phyloP scores from a whole-genome alignment of 2,113 vertebrate genomes.

The Trachemys scripta region DNA sequence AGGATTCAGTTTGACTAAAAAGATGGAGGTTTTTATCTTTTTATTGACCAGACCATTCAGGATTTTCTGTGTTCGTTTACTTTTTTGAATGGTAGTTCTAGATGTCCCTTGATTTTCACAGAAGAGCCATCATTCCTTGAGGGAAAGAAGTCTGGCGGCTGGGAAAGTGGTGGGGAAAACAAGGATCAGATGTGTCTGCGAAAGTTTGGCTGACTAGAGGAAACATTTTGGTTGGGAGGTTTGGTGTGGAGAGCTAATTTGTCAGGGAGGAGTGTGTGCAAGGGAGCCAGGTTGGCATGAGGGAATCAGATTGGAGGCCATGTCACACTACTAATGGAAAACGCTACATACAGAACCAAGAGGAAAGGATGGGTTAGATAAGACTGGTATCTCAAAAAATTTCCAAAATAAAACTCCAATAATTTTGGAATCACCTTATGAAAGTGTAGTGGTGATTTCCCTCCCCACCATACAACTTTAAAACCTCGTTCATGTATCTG shows the following conservation, averaged over 20 bases:
- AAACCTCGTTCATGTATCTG: no score
- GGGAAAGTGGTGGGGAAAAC: no score
- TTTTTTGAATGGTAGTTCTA: neutral
- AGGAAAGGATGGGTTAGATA: neutral
- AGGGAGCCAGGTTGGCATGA: neutral
- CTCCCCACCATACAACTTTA: no score
- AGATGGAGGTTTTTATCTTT: no score
- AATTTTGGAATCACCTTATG: no score
- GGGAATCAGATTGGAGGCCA: neutral
- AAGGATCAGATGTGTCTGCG: neutral
- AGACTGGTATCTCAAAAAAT: neutral
- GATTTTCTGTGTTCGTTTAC: neutral
- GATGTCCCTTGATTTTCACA: neutral
- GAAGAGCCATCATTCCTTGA: neutral
- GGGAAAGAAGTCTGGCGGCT: neutral
- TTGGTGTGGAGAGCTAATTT: neutral
- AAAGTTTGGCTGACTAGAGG: neutral
- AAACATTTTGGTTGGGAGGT: neutral
- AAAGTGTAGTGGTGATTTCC: no score
- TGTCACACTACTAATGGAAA: neutral
- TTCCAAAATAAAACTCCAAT: no score
- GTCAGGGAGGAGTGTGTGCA: neutral
- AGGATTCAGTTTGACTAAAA: no score
- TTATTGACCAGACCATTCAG: neutral
- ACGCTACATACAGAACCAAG: neutral